phyloP scores from a whole-genome alignment of 2,888 invertebrate genomes.

The Drosophila fungiperda region DNA sequence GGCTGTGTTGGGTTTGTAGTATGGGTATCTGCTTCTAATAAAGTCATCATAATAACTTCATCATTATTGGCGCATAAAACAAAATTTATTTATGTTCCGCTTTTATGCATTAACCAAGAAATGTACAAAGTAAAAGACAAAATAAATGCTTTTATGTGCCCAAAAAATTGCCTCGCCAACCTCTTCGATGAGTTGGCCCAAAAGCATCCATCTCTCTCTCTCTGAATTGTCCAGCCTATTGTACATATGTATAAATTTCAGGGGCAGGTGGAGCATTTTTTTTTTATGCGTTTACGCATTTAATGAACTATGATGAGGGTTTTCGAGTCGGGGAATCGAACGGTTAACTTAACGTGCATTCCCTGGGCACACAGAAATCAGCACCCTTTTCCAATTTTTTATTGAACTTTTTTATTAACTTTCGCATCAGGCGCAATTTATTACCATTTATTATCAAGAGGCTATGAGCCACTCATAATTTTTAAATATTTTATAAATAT shows the following conservation, averaged over 20 bases:
- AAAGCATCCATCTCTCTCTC: background rate
- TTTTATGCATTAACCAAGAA: conserved; percentile 58
- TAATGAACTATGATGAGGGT: conserved; percentile 82
- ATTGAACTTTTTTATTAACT: conserved; percentile 79
- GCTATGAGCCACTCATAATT: conserved; percentile 45
- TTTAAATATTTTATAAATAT: conserved; percentile 57
- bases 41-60: conserved; percentile 81
- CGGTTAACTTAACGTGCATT: conserved; percentile 30
- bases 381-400: conserved; percentile 72
- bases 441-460: conserved; percentile 55
- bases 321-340: conserved; percentile 53
- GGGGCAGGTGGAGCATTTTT: conserved; percentile 39
- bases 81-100: conserved; percentile 74
- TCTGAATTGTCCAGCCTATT: conserved; percentile 12
- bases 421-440: conserved; percentile 64
- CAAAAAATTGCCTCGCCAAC: conserved; percentile 11
- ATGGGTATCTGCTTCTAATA: conserved; percentile 61
- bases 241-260: conserved; percentile 18
- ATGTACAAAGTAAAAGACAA: conserved; percentile 67
- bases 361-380: conserved; percentile 65
- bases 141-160: conserved; percentile 76
- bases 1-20: conserved; percentile 1
- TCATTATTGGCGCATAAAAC: conserved; percentile 81
- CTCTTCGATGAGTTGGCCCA: background rate
- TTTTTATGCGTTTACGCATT: conserved; percentile 72